Evolutionary conservation across 2,797 vertebrate species (phyloP).

Genomic region (Tamandua tetradactyla): DNA sequence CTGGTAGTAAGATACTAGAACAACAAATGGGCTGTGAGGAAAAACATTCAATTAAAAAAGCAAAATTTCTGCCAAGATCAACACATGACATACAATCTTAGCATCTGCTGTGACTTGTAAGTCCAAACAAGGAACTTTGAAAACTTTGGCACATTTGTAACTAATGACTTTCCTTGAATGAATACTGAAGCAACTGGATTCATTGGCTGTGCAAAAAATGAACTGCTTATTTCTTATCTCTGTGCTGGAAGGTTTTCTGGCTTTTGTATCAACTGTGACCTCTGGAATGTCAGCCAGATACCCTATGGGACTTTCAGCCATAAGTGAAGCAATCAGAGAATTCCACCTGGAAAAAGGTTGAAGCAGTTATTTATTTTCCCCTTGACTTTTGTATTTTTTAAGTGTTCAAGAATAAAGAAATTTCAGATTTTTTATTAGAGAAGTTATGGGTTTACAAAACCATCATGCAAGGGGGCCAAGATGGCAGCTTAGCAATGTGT

Average conservation of each 20-base stretch:
- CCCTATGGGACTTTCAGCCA: conserved; percentile 65
- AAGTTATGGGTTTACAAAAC: too few species aligned
- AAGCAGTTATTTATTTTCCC: conserved; percentile 65
- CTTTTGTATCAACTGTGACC: not conserved
- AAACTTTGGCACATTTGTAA: not conserved
- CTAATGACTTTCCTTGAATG: not conserved
- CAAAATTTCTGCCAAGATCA: not conserved
- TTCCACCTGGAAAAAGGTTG: conserved; percentile 66
- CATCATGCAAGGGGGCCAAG: too few species aligned
- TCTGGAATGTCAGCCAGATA: conserved; percentile 28
- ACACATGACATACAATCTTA: not conserved
- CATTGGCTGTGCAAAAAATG: not conserved
- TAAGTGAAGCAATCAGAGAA: conserved; percentile 57
- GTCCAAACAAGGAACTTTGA: not conserved
- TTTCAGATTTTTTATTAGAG: conserved; percentile 55
- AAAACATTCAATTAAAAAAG: not conserved
- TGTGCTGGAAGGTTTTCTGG: not conserved
- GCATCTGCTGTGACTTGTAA: not conserved
- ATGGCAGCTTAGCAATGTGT: too few species aligned
- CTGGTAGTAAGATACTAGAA: not conserved
- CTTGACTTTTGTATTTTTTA: conserved; percentile 68
- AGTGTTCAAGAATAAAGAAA: conserved; percentile 67
- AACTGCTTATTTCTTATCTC: not conserved
- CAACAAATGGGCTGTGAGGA: not conserved
- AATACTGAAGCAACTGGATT: not conserved